These are phyloP conservation scores for Drosophila arizonae DNA, from an alignment of 1,140 invertebrate species.

Conservation along the genomic window DNA sequence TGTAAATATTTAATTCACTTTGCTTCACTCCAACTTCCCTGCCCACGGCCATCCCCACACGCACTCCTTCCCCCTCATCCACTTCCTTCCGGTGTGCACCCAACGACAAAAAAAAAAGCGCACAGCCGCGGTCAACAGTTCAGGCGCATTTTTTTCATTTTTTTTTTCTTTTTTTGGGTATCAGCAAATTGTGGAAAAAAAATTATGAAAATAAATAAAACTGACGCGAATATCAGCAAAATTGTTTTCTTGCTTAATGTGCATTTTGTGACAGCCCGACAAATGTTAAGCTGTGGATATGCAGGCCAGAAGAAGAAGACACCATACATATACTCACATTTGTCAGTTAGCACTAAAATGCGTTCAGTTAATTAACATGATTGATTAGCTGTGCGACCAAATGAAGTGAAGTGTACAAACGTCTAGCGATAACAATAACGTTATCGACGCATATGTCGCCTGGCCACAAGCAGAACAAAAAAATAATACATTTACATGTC, in stretches of 20 bases:
- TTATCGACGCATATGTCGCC: constrained; percentile 28
- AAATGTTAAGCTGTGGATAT: not conserved
- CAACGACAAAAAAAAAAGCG: constrained; percentile 12
- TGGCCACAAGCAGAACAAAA: constrained; percentile 8
- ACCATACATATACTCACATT: not conserved
- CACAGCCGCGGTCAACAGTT: constrained; percentile 32
- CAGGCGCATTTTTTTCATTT: not conserved
- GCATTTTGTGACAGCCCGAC: constrained; percentile 24
- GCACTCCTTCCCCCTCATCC: not conserved
- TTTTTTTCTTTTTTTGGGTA: constrained; percentile 5
- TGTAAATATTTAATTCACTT: constrained; percentile 71
- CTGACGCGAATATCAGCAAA: constrained; percentile 27
- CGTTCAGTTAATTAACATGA: constrained; percentile 4
- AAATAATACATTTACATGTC: constrained; percentile 8
- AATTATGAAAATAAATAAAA: constrained; percentile 24
- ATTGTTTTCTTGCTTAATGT: constrained; percentile 49
- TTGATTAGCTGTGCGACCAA: constrained; percentile 5
- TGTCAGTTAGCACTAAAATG: not conserved
- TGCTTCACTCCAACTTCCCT: not conserved
- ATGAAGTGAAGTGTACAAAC: not conserved
- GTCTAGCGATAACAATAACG: constrained; percentile 3
- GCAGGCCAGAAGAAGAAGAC: not conserved
- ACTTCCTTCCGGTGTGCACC: constrained; percentile 12
- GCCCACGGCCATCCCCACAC: not conserved
- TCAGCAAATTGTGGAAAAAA: constrained; percentile 13